A percentile compares a stretch with the other conserved stretches of the same genome.
Conservation (phyloP, 2,113 vertebrate species). For the Sciurus niger region DNA sequence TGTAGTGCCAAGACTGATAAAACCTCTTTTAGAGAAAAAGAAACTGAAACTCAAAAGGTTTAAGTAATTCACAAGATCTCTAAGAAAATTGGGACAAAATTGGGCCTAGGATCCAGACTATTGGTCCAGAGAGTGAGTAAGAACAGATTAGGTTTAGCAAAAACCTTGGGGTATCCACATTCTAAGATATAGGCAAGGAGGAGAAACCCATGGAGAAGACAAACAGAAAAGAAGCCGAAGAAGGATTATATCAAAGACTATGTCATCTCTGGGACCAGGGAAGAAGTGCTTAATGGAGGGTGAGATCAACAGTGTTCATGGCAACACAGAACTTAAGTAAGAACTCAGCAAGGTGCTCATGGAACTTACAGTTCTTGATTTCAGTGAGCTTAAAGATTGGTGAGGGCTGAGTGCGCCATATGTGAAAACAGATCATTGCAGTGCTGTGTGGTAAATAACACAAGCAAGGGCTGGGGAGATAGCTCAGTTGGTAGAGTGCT, state of each 20-base stretch:
- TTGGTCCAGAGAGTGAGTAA: not conserved
- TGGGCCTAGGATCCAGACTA: not conserved
- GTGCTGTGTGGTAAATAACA: not conserved
- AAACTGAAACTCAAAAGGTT: not conserved
- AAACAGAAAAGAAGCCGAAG: not conserved
- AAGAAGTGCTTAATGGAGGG: not conserved
- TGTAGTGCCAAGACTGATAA: not conserved
- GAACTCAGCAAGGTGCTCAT: not conserved
- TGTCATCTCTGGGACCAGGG: not conserved
- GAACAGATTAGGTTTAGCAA: not conserved
- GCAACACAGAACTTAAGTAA: not conserved
- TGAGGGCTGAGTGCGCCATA: not conserved
- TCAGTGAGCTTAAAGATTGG: not conserved
- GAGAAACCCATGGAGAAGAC: not conserved
- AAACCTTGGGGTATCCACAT: not conserved
- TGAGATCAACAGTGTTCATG: not conserved
- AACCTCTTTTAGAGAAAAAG: not conserved
- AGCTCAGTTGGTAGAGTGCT: too few species aligned
- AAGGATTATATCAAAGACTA: not conserved
- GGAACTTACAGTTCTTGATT: not conserved
- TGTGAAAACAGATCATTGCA: not conserved
- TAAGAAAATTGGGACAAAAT: conserved; percentile 10
- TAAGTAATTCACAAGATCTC: conserved; percentile 13
- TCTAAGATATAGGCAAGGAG: not conserved
- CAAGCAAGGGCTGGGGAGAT: not conserved